These are phyloP conservation scores for Hippopotamus amphibius DNA, from an alignment of 2,113 vertebrate species.

Conservation along the genomic window DNA sequence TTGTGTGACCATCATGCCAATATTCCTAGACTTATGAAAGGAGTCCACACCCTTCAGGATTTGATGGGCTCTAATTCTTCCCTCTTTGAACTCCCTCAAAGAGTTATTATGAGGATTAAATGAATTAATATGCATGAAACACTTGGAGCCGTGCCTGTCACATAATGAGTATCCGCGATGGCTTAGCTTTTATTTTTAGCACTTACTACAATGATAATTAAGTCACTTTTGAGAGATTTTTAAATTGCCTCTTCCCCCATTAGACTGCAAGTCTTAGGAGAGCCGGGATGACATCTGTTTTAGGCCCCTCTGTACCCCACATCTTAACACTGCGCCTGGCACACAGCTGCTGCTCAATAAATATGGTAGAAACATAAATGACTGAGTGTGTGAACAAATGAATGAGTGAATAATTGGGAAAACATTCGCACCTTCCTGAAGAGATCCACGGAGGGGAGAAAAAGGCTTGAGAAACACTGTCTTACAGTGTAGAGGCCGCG, in stretches of 20 bases:
- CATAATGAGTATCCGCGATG: slow-evolving; percentile 59
- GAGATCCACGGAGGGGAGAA: background rate
- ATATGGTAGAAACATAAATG: background rate
- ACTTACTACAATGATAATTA: slow-evolving; percentile 67
- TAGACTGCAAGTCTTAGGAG: background rate
- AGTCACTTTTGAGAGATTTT: slow-evolving; percentile 62
- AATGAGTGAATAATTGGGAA: background rate
- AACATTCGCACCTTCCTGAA: background rate
- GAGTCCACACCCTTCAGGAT: slow-evolving; percentile 3
- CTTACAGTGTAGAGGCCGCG: background rate
- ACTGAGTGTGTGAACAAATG: background rate
- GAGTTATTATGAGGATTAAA: slow-evolving; percentile 57
- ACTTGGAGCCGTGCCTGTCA: slow-evolving; percentile 57
- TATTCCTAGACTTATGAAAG: slow-evolving; percentile 13
- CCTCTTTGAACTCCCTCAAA: slow-evolving; percentile 44
- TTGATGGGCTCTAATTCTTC: slow-evolving; percentile 12
- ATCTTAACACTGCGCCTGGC: background rate
- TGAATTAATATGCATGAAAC: slow-evolving; percentile 69
- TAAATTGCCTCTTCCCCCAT: background rate
- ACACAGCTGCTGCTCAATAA: background rate
- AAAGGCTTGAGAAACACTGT: background rate
- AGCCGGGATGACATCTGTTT: background rate
- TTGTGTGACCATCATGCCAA: background rate
- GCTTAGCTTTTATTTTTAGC: slow-evolving; percentile 62
- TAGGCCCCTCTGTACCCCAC: background rate